Conservation (phyloP, 2,888 invertebrate species). For the Parnassius glacialis region DNA sequence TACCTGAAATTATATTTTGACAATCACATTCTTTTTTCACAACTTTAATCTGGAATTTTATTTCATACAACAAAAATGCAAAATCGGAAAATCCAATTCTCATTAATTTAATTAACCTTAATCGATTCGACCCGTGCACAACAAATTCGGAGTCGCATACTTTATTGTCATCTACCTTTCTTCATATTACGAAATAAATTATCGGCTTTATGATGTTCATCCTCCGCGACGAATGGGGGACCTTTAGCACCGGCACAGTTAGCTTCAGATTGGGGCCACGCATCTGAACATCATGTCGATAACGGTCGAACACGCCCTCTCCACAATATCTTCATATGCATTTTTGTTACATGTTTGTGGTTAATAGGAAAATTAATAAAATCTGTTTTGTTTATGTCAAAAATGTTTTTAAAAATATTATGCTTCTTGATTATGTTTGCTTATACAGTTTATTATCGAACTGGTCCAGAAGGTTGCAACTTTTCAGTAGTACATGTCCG, state of each 20-base stretch:
- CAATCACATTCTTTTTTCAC: too few relatives aligned
- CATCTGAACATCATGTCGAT: conserved; percentile 34
- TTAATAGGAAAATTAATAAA: conserved; percentile 1
- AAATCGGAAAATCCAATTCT: conserved; percentile 2
- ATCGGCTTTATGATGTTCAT: conserved; percentile 35
- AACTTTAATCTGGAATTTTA: background rate
- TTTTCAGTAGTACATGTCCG: too few relatives aligned
- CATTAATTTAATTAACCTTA: conserved; percentile 10
- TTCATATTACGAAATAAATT: conserved; percentile 14
- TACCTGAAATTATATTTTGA: too few relatives aligned
- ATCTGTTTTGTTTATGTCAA: conserved; percentile 2
- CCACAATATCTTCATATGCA: conserved; percentile 25
- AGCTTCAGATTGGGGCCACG: conserved; percentile 37
- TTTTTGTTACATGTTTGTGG: conserved; percentile 29
- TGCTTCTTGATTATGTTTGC: too few relatives aligned
- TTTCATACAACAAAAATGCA: conserved; percentile 9
- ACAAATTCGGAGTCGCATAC: conserved; percentile 2
- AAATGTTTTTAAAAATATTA: too few relatives aligned
- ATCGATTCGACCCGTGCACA: background rate
- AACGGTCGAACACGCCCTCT: conserved; percentile 41
- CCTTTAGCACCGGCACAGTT: conserved; percentile 37
- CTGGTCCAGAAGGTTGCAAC: too few relatives aligned
- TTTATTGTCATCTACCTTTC: conserved; percentile 4
- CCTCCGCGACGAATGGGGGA: conserved; percentile 33
- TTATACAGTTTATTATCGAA: too few relatives aligned